phyloP scores from a whole-genome alignment of 2,113 vertebrate species.

The Lathamus discolor region DNA sequence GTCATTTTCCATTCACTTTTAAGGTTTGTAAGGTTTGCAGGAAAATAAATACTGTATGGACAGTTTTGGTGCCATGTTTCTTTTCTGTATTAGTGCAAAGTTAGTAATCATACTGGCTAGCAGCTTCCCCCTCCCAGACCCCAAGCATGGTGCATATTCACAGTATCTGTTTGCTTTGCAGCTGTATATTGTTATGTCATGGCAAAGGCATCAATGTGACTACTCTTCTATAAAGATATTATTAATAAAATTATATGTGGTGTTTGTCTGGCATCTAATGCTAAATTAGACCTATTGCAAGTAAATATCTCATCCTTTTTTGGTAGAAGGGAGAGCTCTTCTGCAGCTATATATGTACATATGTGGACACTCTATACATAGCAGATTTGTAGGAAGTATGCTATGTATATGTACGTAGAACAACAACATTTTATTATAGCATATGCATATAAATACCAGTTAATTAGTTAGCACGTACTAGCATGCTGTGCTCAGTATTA shows the following conservation, averaged over 20 bases:
- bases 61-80: neutral
- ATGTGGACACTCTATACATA: rapidly evolving
- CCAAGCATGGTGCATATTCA: neutral
- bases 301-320: neutral
- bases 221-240: neutral
- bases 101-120: neutral
- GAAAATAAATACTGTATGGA: neutral
- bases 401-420: neutral
- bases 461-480: neutral
- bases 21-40: neutral
- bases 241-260: neutral
- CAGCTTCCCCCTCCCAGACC: neutral
- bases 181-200: neutral
- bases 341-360: neutral
- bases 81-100: neutral
- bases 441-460: neutral
- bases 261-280: neutral
- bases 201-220: neutral
- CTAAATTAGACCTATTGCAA: neutral
- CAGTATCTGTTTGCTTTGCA: neutral
- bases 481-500: neutral
- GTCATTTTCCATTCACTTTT: constrained; percentile 17
- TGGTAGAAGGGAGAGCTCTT: neutral
- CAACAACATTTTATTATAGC: neutral
- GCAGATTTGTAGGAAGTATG: neutral